A percentile compares a stretch with the other conserved stretches of the same genome.
phyloP scores from a whole-genome alignment of 2,888 invertebrate species.

The Conomelus anceps region DNA sequence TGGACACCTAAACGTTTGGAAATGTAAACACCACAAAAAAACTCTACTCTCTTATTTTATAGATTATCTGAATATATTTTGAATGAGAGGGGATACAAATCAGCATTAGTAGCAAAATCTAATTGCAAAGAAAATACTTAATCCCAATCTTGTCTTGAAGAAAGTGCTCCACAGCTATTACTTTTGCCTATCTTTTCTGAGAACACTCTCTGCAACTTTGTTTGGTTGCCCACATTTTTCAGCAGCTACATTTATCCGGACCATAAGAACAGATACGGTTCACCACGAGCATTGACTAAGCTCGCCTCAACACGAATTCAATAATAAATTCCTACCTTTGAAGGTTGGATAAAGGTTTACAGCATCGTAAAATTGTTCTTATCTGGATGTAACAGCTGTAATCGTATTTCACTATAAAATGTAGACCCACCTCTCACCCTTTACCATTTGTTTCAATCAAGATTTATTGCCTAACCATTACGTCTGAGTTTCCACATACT shows the following conservation, averaged over 20 bases:
- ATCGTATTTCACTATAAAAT: background rate
- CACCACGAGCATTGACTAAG: background rate
- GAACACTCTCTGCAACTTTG: background rate
- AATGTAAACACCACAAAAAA: too few relatives aligned
- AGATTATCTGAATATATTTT: too few relatives aligned
- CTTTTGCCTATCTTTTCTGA: background rate
- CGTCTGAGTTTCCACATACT: background rate
- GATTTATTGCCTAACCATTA: background rate
- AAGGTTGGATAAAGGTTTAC: background rate
- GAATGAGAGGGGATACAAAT: too few relatives aligned
- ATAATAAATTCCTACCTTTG: background rate
- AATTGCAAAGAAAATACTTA: too few relatives aligned
- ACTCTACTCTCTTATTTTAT: too few relatives aligned
- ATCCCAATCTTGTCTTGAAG: too few relatives aligned
- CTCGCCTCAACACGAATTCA: background rate
- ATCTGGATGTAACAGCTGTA: background rate
- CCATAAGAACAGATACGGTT: background rate
- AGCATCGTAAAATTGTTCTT: background rate
- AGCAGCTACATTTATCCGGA: background rate
- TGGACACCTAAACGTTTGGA: too few relatives aligned
- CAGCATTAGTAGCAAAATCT: too few relatives aligned
- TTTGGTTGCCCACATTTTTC: background rate
- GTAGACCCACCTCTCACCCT: background rate
- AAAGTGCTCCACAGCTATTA: background rate
- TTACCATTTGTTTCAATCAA: background rate